Evolutionary conservation across 92 coral and sea anemone genomes (phyloP), one percentile per base, ranked within the genome.

Genomic region (Paragorgia papillata): DNA sequence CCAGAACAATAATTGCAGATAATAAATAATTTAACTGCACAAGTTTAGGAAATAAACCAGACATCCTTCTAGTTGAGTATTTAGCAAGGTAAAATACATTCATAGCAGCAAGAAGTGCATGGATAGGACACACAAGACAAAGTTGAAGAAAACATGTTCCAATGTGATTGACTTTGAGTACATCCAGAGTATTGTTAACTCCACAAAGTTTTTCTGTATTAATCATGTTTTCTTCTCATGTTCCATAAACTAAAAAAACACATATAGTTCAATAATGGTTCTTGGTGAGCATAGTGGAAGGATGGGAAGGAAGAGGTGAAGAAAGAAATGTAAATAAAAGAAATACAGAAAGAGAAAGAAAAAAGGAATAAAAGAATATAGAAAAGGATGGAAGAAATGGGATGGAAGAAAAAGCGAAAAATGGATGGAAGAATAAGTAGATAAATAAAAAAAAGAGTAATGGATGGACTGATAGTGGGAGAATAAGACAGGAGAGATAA

Each of bases 141-240:
- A 95, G 61, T 43, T 76, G 62, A 64, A 89, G 70, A 58, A 94
- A 91, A 76, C 99, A 95, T 21, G 73, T 54, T 17, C 96, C 97
- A 68, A 95, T 87, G 71, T 91, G 83, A 33, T 78, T 68, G 14
- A 40, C 41, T 39, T 53, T 18, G 7, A 71, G 29, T 9, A 35
- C 1, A n/a, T 33, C 51, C 14, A 71, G 64, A 29, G 61, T 71
- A 50, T 2, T 15, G n/a, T 71, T 71, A 8, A 12, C 50, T 31
- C 64, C 65, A 15, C 78, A 71, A 33, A 71, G 25, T 35, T 71
- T 53, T 3, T 71, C 58, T 24, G 18, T 53, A 17, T 35, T 34
- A 27, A 71, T 54, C 33, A 56, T 56, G 62, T 28, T 56, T 56
- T 3, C 22, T 22, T 22, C 17, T 22, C 15, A 4, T 56, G 30